phyloP scores from a whole-genome alignment of 2,797 vertebrate species.

The Morelia viridis region DNA sequence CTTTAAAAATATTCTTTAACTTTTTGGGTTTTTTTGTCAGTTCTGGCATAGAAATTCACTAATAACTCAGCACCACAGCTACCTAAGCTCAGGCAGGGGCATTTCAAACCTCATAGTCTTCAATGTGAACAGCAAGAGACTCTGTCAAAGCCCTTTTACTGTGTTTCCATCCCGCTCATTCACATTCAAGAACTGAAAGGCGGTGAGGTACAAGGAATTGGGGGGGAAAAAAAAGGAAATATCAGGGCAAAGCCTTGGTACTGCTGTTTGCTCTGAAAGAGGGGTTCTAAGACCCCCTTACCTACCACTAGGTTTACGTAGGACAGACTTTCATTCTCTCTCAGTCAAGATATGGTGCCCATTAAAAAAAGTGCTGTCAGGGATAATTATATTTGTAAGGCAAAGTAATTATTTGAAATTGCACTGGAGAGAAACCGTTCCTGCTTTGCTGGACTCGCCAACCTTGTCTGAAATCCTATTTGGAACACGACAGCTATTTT shows the following conservation, averaged over 20 bases:
- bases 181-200: not conserved
- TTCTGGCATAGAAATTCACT: not conserved
- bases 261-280: not conserved
- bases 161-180: not conserved
- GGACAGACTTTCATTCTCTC: not conserved
- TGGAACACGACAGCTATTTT: not conserved
- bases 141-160: not conserved
- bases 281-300: not conserved
- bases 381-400: not conserved
- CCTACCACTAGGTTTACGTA: not conserved
- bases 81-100: not conserved
- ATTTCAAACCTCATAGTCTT: not conserved
- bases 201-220: not conserved
- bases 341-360: not conserved
- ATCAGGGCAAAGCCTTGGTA: not conserved
- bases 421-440: not conserved
- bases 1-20: not conserved
- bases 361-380: not conserved
- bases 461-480: not conserved
- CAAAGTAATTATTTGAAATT: constrained; percentile 15
- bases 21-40: not conserved
- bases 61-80: not conserved
- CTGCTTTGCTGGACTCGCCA: not conserved
- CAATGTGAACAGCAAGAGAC: not conserved
- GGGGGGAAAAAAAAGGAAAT: not conserved